These are phyloP conservation scores for Lepidocolaptes lacrymiger DNA, from an alignment of 2,797 vertebrate species.

Conservation along the genomic window DNA sequence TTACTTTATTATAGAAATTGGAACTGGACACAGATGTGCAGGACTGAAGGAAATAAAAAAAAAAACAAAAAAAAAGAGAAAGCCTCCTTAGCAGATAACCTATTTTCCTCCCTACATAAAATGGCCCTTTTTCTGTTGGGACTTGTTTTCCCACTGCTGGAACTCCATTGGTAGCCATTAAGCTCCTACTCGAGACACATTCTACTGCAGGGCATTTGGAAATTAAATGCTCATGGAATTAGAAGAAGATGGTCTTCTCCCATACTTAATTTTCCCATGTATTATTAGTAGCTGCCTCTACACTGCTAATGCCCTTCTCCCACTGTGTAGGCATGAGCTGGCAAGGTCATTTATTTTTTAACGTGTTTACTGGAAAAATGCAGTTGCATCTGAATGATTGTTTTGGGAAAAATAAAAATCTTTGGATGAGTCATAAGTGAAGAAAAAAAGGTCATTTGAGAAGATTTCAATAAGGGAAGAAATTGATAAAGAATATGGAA, in stretches of 20 bases:
- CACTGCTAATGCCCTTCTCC: slow-evolving; percentile 59
- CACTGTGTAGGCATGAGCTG: slow-evolving; percentile 54
- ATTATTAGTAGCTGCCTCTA: slow-evolving; percentile 61
- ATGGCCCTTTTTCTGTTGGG: slow-evolving; percentile 5
- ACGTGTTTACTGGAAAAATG: slow-evolving; percentile 70
- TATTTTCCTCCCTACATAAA: slow-evolving; percentile 2
- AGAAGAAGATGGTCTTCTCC: slow-evolving; percentile 36
- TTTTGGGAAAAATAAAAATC: slow-evolving; percentile 66
- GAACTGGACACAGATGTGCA: slow-evolving; percentile 42
- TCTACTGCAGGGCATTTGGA: slow-evolving; percentile 67
- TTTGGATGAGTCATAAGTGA: slow-evolving; percentile 66
- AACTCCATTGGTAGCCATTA: slow-evolving; percentile 39
- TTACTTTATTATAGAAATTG: slow-evolving; percentile 53
- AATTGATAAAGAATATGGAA: slow-evolving; percentile 72
- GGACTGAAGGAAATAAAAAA: not conserved
- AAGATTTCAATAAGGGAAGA: slow-evolving; percentile 66
- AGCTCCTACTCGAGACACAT: slow-evolving; percentile 37
- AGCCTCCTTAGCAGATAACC: slow-evolving; percentile 22
- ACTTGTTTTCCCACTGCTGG: slow-evolving; percentile 51
- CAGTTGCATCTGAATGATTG: slow-evolving; percentile 66
- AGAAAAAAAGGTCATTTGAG: slow-evolving; percentile 71
- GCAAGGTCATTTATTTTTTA: slow-evolving; percentile 68
- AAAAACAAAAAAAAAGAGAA: not conserved
- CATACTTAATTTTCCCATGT: slow-evolving; percentile 64
- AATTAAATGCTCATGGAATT: slow-evolving; percentile 69